Evolutionary conservation across 1,140 invertebrate genomes (phyloP), one percentile per base, ranked within the genome.

Genomic region (Cydia strobilella): DNA sequence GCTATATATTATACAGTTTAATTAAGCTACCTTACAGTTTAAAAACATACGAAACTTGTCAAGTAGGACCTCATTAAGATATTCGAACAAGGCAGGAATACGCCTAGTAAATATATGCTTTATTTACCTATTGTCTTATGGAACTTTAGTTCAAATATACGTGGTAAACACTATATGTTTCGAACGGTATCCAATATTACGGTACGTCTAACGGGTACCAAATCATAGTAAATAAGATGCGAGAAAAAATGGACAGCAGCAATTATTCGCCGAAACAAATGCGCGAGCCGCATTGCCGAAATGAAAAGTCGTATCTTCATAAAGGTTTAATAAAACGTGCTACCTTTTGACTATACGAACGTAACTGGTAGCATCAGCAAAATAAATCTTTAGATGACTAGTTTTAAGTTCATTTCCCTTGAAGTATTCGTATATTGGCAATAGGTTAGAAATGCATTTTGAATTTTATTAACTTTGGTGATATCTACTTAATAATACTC

Each of bases 141-240:
- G 48, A 18, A 51, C n/a, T 51, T n/a, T 51, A 48, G 45, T 48
- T n/a, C n/a, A 51, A 51, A 51, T 51, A 51, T 51, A 51, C 48
- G 4, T 18, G 6, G 48, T 18, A 51, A 51, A 51, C 48, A 51
- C 12, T 51, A 0, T 6, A 51, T 51, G 48, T 51, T 18, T 51
- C 13, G 13, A 66, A 66, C 63, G 63, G 63, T 66, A 66, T n/a
- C 63, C 25, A 31, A 66, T 66, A 66, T 31, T 66, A 66, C 63
- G n/a, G 63, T 66, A 66, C 15, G 63, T 31, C 12, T 66, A 66
- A 66, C 63, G 63, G 63, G 63, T 13, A 15, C 63, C 63, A 35
- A 66, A 66, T 31, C 63, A 66, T 66, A 66, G 63, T 27, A 66
- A 66, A 66, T 31, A 66, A 15, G 59, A 63, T 31, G 63, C 63